Base-by-base conservation (phyloP, 2,888 invertebrate species). In the Luffia ferchaultella region DNA sequence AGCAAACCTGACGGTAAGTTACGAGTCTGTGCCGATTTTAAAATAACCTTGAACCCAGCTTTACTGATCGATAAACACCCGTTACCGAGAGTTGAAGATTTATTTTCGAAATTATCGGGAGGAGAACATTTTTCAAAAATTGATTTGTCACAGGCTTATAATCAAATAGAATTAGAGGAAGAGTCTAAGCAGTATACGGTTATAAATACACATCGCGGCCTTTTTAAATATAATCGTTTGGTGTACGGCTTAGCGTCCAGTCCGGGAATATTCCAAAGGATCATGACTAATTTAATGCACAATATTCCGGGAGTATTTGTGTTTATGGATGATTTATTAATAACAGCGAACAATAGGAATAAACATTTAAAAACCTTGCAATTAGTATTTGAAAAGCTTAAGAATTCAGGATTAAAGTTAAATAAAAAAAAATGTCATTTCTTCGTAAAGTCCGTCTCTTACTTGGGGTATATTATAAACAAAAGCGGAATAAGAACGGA, bases 31-130 rank as follows among this genome's bases (percentile, higher is more conserved):
- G 47, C 40, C 45, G 45, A 45, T 9, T 18, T 45, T 41, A 45
- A n/a, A 16, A 16, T 49, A 16, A 62, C 59, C 0, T 42, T 61
- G 7, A 63, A 63, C 46, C 60, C 58, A 16, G 45, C 49, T 1
- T 42, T 61, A 2, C 59, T 60, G 18, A 51, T 63, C 19, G 54
- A 57, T 44, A 53, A 51, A 17, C 55, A 43, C 50, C 54, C 56
- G 5, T 47, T 55, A 18, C 50, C 53, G 0, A 45, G 17, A 16
- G 52, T 56, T 1, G 55, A 53, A 2, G 54, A 56, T 45, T 46
- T 56, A 17, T 48, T 57, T 15, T 41, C 42, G 2, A 41, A 42
- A 15, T 48, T 48, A 18, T 18, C 41, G 9, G 48, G 48, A n/a
- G 48, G 48, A 18, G 41, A 18, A 7, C 16, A 19, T n/a, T 48